A percentile compares a stretch with the other conserved stretches of the same genome.
Evolutionary conservation across 1,140 invertebrate species (phyloP).

Genomic region (Hyposmocoma kahamanoa): DNA sequence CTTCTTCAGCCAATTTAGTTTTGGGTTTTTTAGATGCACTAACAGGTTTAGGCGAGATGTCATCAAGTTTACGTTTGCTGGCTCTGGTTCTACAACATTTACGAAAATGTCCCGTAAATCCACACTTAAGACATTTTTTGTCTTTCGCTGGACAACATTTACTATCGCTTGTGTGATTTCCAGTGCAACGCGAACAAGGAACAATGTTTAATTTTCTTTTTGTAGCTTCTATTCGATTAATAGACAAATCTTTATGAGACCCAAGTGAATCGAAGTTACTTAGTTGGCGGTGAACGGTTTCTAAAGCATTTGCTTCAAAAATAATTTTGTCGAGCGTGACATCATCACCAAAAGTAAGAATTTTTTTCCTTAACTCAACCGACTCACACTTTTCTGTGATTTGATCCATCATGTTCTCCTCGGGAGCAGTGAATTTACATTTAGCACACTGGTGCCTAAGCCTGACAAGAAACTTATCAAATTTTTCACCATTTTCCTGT

Average conservation of each 20-base stretch:
- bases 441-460: conserved; percentile 23
- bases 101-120: conserved; percentile 6
- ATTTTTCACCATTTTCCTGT: conserved; percentile 22
- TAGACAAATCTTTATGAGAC: background rate
- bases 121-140: conserved; percentile 11
- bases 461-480: conserved; percentile 27
- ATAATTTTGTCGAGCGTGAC: conserved; percentile 16
- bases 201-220: background rate
- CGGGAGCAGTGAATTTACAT: conserved; percentile 19
- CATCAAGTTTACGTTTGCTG: conserved; percentile 1
- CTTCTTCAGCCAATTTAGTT: conserved; percentile 2
- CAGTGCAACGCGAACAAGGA: background rate
- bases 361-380: conserved; percentile 18
- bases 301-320: conserved; percentile 13
- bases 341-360: conserved; percentile 16
- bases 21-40: conserved; percentile 3
- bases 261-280: background rate
- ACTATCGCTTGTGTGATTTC: conserved; percentile 1
- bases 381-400: conserved; percentile 20
- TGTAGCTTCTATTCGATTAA: conserved; percentile 1
- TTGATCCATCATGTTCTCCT: conserved; percentile 20
- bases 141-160: conserved; percentile 2
- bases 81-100: conserved; percentile 9
- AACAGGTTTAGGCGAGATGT: background rate
- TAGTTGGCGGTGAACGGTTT: conserved; percentile 7